Conservation (phyloP, 1,140 invertebrate genomes). For the Bombus cullumanus region DNA sequence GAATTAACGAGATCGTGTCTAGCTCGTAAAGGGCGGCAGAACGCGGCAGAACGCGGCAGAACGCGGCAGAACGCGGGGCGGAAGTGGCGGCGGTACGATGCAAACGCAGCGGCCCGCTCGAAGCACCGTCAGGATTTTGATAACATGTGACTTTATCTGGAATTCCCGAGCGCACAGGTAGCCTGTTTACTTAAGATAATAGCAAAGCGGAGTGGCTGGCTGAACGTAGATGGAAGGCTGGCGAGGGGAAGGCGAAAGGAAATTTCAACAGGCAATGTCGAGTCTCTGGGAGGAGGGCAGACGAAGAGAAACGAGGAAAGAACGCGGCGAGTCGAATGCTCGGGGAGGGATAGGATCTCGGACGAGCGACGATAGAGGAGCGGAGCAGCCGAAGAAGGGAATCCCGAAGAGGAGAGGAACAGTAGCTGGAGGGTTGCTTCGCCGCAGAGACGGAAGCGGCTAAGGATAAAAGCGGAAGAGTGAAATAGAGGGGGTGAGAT, state of each 20-base stretch:
- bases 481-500: constrained; percentile 61
- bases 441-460: constrained; percentile 37
- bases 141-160: constrained; percentile 80
- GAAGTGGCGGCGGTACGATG: constrained; percentile 30
- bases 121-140: constrained; percentile 74
- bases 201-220: constrained; percentile 69
- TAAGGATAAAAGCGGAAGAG: constrained; percentile 46
- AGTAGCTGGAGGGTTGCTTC: constrained; percentile 30
- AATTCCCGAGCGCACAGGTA: constrained; percentile 74
- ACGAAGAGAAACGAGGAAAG: constrained; percentile 55
- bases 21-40: constrained; percentile 10
- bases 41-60: not conserved
- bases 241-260: constrained; percentile 60
- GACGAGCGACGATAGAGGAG: constrained; percentile 6
- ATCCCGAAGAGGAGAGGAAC: constrained; percentile 36
- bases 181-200: constrained; percentile 82
- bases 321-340: constrained; percentile 35
- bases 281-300: constrained; percentile 45
- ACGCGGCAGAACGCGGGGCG: constrained; percentile 8
- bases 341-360: constrained; percentile 42
- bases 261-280: constrained; percentile 72
- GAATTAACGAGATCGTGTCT: constrained; percentile 69
- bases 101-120: constrained; percentile 30
- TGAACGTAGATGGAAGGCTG: constrained; percentile 38
- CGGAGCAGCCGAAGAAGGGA: constrained; percentile 16